Conservation (phyloP, 1,140 invertebrate species). For the Drosophila navojoa region DNA sequence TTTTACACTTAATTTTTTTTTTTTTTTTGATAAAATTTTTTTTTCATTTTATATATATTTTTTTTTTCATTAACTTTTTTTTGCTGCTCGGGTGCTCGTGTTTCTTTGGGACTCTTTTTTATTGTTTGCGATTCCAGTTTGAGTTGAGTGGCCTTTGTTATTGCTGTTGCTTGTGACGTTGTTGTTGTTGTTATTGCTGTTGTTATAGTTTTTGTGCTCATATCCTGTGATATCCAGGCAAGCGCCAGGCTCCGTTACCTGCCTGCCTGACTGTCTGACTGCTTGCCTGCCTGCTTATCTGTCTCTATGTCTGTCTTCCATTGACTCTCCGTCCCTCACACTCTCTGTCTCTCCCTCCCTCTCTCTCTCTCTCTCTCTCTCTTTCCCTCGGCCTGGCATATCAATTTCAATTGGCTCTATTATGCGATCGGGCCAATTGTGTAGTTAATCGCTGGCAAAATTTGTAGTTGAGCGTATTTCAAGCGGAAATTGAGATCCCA, state of each 20-base stretch:
- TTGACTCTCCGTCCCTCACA: no score
- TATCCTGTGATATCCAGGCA: constrained; percentile 42
- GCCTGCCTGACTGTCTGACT: background rate
- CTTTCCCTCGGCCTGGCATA: constrained; percentile 20
- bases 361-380: no score
- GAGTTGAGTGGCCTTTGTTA: constrained; percentile 10
- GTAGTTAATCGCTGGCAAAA: background rate
- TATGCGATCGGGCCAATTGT: constrained; percentile 36
- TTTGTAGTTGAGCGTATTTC: background rate
- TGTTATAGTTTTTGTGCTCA: background rate
- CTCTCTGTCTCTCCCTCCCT: no score
- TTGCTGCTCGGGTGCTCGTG: constrained; percentile 3
- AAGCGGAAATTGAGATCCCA: constrained; percentile 7
- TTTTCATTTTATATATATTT: constrained; percentile 15
- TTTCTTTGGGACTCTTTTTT: constrained; percentile 9
- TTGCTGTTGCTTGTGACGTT: constrained; percentile 21
- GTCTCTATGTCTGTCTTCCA: background rate
- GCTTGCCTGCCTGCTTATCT: background rate
- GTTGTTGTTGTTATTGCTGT: no score
- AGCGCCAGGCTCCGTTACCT: constrained; percentile 50
- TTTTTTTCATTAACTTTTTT: constrained; percentile 7
- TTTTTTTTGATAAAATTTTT: constrained; percentile 10
- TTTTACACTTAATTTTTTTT: background rate
- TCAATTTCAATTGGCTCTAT: constrained; percentile 47
- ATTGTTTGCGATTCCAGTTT: constrained; percentile 8